Base-by-base conservation (phyloP, 2,113 vertebrate genomes). In the Eolophus roseicapilla region DNA sequence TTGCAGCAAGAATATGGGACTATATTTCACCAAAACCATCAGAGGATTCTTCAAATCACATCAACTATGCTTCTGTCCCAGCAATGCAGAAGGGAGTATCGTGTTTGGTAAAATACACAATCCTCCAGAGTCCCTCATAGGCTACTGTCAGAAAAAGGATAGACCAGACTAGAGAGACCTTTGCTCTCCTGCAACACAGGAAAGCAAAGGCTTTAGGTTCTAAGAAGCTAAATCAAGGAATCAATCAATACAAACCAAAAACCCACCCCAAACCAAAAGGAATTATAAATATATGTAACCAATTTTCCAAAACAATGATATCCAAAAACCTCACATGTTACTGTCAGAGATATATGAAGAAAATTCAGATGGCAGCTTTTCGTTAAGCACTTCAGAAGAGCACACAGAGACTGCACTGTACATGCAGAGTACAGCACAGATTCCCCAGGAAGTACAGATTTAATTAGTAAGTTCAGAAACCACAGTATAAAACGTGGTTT, bases 341-440 rank as follows among this genome's bases (percentile, higher is more conserved):
- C 33, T 21, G 7, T 37, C 73, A 64, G 55, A 75, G n/a, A 78
- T 7, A 74, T 0, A n/a, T 0, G 3, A 84, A 59, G 1, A 2
- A 76, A 95, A 82, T 17, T 91, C 39, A 64, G 5, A 17, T 31
- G 27, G 15, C 44, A 95, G 28, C 1, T 67, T 82, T 87, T 60
- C 21, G 52, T 15, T 1, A 4, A 29, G 15, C 23, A 12, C 7
- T 78, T 73, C 47, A 76, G 47, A 82, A 79, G 6, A 75, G 27
- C 43, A 46, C 23, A 39, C 2, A 43, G 33, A 82, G 87, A 52
- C 35, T 62, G 23, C 35, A 33, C 13, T 25, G 28, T 23, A 79
- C 17, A 20, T 37, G 39, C 5, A 16, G 10, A 64, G 25, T 47
- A 35, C 24, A 90, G 39, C 21, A 89, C 49, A 60, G 39, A 50